Evolutionary conservation across 2,888 invertebrate species (phyloP).

Genomic region (Plusia festucae): DNA sequence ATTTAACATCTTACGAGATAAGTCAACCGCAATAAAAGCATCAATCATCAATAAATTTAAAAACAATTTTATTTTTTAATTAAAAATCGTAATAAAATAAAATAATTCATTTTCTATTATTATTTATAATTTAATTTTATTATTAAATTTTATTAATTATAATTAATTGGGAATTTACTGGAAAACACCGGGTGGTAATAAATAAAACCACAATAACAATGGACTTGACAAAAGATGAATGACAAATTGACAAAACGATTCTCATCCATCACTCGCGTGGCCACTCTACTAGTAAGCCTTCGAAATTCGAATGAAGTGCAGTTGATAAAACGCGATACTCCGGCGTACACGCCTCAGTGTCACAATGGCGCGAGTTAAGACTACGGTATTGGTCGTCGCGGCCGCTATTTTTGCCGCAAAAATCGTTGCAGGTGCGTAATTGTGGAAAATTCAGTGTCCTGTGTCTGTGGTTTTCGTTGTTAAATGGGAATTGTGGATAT

Average conservation of each 20-base stretch:
- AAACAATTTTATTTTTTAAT: too few relatives aligned
- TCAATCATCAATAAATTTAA: too few relatives aligned
- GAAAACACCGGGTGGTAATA: neutral
- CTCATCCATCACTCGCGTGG: constrained; percentile 44
- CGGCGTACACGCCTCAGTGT: constrained; percentile 64
- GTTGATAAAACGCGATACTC: constrained; percentile 67
- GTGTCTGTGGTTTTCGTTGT: constrained; percentile 24
- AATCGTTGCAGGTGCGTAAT: constrained; percentile 66
- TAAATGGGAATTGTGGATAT: constrained; percentile 9
- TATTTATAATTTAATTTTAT: too few relatives aligned
- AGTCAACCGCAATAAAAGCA: too few relatives aligned
- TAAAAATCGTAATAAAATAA: too few relatives aligned
- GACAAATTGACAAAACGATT: constrained; percentile 9
- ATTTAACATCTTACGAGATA: too few relatives aligned
- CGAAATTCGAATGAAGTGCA: constrained; percentile 57
- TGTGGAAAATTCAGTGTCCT: constrained; percentile 34
- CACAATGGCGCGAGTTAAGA: constrained; percentile 67
- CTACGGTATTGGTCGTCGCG: constrained; percentile 59
- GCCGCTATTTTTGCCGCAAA: constrained; percentile 49
- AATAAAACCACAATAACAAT: neutral
- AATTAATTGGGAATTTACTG: too few relatives aligned
- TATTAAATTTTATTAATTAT: too few relatives aligned
- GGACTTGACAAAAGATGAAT: constrained; percentile 7
- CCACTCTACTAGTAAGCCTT: constrained; percentile 44
- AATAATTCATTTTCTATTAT: too few relatives aligned